Conservation (phyloP, 2,797 vertebrate species). For the Eulemur coronatus region DNA sequence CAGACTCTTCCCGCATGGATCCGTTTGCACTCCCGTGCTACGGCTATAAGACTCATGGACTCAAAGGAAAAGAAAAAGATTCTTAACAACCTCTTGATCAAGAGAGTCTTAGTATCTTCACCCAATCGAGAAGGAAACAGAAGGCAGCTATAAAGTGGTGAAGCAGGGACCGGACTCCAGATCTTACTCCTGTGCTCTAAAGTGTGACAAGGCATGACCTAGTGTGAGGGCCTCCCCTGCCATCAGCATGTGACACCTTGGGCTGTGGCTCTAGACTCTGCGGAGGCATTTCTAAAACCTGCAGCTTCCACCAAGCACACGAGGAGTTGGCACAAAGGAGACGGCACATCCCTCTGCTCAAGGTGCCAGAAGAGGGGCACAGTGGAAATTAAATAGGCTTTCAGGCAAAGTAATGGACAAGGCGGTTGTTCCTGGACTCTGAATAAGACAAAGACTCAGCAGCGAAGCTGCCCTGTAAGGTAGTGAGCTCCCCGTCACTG, state of each 20-base stretch:
- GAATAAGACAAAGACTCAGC: background rate
- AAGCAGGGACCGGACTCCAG: background rate
- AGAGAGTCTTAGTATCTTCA: background rate
- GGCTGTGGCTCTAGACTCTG: background rate
- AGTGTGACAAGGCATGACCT: rapidly evolving
- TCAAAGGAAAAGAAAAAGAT: background rate
- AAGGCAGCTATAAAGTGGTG: background rate
- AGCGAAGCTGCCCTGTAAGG: background rate
- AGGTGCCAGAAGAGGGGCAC: background rate
- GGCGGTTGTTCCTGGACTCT: background rate
- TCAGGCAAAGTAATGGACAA: background rate
- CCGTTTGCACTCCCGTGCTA: background rate
- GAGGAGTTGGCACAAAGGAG: background rate
- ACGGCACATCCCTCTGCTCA: background rate
- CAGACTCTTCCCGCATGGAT: background rate
- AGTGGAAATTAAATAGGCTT: background rate
- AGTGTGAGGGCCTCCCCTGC: background rate
- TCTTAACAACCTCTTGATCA: background rate
- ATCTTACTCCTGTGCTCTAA: background rate
- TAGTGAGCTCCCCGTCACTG: background rate
- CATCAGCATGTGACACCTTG: background rate
- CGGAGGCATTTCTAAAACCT: background rate
- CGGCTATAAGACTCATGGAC: background rate
- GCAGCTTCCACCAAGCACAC: background rate
- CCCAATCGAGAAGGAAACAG: background rate